phyloP scores from a whole-genome alignment of 2,797 vertebrate genomes.

The Orestias chungarensis region DNA sequence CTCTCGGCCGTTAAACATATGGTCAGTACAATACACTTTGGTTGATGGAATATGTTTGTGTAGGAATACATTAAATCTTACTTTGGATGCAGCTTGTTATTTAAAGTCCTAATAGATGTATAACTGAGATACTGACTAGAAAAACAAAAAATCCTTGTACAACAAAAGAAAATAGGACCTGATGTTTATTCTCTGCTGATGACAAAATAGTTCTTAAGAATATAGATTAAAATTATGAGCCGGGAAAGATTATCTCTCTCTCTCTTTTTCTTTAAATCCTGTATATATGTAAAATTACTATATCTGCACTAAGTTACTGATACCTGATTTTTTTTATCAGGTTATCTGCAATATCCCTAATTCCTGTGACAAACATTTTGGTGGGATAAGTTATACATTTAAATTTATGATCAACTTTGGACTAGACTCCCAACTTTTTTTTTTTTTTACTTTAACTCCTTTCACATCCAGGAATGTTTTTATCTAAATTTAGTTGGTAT shows the following conservation, averaged over 20 bases:
- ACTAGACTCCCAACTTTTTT: no score
- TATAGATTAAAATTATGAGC: no score
- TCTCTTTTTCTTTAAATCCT: background rate
- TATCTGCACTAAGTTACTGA: no score
- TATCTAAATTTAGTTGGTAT: background rate
- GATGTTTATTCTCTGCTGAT: background rate
- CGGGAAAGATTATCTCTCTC: background rate
- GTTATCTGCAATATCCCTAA: no score
- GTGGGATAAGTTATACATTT: background rate
- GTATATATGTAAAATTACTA: no score
- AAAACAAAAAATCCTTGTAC: background rate
- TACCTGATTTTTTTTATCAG: no score
- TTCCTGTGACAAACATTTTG: background rate
- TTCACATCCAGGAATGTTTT: background rate
- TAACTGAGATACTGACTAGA: background rate
- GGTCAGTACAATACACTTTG: conserved; percentile 77
- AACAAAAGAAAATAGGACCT: conserved; percentile 4
- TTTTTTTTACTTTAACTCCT: background rate
- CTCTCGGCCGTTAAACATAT: conserved; percentile 97
- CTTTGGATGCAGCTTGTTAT: background rate
- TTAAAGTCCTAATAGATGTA: background rate
- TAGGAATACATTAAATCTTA: background rate
- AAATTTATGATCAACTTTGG: background rate
- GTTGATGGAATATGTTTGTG: background rate
- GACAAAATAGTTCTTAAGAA: no score